These are phyloP conservation scores for Macropis europaea DNA, from an alignment of 2,888 invertebrate genomes.

Conservation along the genomic window DNA sequence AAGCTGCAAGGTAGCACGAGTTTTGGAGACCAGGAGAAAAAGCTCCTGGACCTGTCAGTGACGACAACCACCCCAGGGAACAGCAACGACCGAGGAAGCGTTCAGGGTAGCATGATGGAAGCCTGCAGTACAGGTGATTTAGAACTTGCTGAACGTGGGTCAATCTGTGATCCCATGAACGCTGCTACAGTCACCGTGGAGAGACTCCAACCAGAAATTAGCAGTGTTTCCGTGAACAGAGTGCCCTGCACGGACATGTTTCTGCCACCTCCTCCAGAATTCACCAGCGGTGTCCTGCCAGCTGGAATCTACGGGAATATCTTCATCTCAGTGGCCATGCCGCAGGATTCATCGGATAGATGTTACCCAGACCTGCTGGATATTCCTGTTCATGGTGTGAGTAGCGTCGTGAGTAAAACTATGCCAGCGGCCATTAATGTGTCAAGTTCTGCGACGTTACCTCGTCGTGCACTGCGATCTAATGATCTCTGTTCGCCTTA, in stretches of 20 bases:
- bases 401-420: conserved; percentile 54
- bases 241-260: conserved; percentile 79
- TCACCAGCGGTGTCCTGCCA: conserved; percentile 80
- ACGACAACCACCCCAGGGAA: conserved; percentile 82
- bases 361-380: conserved; percentile 91
- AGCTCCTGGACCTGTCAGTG: conserved; percentile 89
- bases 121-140: conserved; percentile 73
- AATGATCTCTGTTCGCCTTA: conserved; percentile 85
- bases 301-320: conserved; percentile 87
- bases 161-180: conserved; percentile 69
- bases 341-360: conserved; percentile 87
- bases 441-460: conserved; percentile 78
- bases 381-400: conserved; percentile 81
- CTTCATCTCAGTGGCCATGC: conserved; percentile 90
- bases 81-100: conserved; percentile 69
- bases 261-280: conserved; percentile 79
- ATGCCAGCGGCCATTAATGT: conserved; percentile 67
- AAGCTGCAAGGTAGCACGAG: conserved; percentile 90
- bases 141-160: conserved; percentile 72
- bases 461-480: conserved; percentile 81
- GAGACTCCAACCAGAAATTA: conserved; percentile 70
- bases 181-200: conserved; percentile 80
- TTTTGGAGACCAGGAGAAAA: conserved; percentile 94
- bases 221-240: conserved; percentile 63
- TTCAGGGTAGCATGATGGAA: conserved; percentile 68